These are phyloP conservation scores for Dromius quadrimaculatus DNA, from an alignment of 2,888 invertebrate genomes.

Conservation along the genomic window DNA sequence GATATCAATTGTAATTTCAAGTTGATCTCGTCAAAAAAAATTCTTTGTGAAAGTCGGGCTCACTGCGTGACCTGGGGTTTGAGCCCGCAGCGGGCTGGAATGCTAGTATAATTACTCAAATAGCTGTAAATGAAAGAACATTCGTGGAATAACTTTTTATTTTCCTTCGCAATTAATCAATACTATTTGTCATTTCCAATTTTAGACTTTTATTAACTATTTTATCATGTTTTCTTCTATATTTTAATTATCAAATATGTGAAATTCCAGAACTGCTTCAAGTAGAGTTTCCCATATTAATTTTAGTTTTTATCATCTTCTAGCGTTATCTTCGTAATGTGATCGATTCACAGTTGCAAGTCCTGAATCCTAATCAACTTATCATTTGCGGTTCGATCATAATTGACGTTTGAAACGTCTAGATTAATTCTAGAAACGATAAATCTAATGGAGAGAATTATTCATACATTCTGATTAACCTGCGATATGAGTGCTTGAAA, in stretches of 20 bases:
- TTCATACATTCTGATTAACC: slow-evolving; percentile 20
- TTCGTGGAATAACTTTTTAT: no score
- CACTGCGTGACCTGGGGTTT: no score
- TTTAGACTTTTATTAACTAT: no score
- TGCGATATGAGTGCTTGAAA: not conserved
- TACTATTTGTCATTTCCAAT: no score
- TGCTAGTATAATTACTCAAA: no score
- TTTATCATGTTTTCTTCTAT: no score
- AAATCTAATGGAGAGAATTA: slow-evolving; percentile 11
- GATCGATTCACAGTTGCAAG: slow-evolving; percentile 12
- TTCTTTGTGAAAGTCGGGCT: no score
- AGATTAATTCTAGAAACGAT: not conserved
- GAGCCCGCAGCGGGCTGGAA: no score
- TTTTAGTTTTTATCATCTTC: not conserved
- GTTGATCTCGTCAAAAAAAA: no score
- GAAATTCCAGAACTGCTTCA: not conserved
- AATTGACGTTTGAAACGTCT: slow-evolving; percentile 23
- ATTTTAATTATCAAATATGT: slow-evolving; percentile 24
- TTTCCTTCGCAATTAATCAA: no score
- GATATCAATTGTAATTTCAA: no score
- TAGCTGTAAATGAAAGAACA: no score
- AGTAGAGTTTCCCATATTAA: not conserved
- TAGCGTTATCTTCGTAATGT: not conserved
- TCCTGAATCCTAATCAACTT: slow-evolving; percentile 15
- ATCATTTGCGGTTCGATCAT: slow-evolving; percentile 6